A percentile compares a stretch with the other conserved stretches of the same genome.
phyloP scores from a whole-genome alignment of 2,888 invertebrate species.

The Venusia cambrica region DNA sequence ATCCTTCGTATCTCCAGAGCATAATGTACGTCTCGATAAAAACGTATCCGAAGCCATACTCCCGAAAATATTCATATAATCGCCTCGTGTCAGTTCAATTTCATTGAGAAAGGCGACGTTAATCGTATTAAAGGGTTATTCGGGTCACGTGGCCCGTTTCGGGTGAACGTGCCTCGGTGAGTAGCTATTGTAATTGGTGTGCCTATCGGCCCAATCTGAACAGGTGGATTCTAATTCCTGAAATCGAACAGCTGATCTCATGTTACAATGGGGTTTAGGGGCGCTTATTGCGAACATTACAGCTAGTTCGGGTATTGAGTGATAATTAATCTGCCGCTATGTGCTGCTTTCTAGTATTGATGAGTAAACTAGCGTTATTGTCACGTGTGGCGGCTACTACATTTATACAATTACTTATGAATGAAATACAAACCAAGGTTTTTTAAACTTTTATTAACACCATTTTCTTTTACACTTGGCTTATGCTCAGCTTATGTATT shows the following conservation, averaged over 20 bases:
- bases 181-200: slow-evolving; percentile 49
- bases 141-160: slow-evolving; percentile 50
- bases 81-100: slow-evolving; percentile 26
- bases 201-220: slow-evolving; percentile 27
- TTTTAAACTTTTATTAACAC: too few species aligned
- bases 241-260: slow-evolving; percentile 6
- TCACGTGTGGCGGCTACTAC: too few species aligned
- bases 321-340: too few species aligned
- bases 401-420: too few species aligned
- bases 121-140: slow-evolving; percentile 51
- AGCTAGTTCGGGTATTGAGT: too few species aligned
- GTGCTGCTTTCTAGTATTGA: too few species aligned
- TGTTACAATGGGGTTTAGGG: not conserved
- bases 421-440: too few species aligned
- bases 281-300: not conserved
- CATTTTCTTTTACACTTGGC: too few species aligned
- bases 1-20: too few species aligned
- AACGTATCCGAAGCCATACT: slow-evolving; percentile 14
- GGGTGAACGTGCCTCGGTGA: slow-evolving; percentile 48
- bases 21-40: too few species aligned
- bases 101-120: slow-evolving; percentile 39
- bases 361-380: too few species aligned
- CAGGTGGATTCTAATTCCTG: slow-evolving; percentile 21
- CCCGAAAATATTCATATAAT: slow-evolving; percentile 30
- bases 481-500: too few species aligned